A percentile compares a stretch with the other conserved stretches of the same genome.
Conservation (phyloP, 2,113 vertebrate species). For the Poeciliopsis retropinna region DNA sequence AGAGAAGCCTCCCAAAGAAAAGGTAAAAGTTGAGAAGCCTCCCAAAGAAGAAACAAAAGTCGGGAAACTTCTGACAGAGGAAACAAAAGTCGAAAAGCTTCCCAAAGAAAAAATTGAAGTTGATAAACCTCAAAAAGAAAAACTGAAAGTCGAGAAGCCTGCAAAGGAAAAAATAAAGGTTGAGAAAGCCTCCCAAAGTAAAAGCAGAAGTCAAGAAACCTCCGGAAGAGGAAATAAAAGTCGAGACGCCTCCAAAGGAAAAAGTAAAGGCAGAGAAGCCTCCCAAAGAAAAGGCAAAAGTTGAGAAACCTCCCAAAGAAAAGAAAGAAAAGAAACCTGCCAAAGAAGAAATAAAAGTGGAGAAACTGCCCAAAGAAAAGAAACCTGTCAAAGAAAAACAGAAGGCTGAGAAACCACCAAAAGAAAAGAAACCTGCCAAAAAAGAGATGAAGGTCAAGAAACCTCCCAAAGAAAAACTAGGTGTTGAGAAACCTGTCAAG, state of each 20-base stretch:
- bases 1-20: background rate
- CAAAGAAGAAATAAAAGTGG: background rate
- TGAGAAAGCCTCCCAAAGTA: background rate
- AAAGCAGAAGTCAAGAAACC: background rate
- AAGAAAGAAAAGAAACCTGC: background rate
- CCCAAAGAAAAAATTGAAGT: no score
- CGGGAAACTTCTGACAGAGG: background rate
- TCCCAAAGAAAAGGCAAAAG: constrained; percentile 4
- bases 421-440: background rate
- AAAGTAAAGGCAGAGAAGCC: background rate
- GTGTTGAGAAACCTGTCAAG: background rate
- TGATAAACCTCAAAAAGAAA: background rate
- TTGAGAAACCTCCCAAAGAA: background rate
- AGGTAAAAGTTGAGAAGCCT: background rate
- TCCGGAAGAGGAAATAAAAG: background rate
- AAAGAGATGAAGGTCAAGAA: background rate
- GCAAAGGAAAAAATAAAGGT: background rate
- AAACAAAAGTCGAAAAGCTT: background rate
- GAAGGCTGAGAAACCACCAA: background rate
- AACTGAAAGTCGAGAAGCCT: background rate
- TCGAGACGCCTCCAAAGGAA: background rate
- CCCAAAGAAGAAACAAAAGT: background rate
- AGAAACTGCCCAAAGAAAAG: background rate
- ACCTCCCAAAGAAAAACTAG: background rate
- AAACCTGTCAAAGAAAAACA: background rate